Evolutionary conservation across 2,113 vertebrate species (phyloP).

Genomic region (Plestiodon gilberti): DNA sequence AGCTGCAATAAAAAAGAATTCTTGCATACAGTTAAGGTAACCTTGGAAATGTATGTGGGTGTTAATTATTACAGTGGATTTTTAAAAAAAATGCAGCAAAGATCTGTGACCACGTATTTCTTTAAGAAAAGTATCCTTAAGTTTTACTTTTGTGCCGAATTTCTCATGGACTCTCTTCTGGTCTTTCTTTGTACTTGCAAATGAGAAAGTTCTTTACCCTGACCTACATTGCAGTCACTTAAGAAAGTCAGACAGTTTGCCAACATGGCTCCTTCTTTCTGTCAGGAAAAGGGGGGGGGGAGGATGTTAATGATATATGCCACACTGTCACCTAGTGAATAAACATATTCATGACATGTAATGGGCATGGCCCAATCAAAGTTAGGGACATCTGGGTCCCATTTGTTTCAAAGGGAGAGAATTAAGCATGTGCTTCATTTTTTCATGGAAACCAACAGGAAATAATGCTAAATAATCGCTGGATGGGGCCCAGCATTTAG

Average conservation of each 20-base stretch:
- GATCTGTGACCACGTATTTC: slow-evolving; percentile 9
- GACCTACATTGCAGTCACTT: slow-evolving; percentile 33
- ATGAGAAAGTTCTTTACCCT: slow-evolving; percentile 47
- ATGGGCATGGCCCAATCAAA: neutral
- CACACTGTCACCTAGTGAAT: slow-evolving; percentile 65
- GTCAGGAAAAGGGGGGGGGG: neutral
- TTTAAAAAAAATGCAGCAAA: slow-evolving; percentile 23
- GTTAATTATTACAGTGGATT: slow-evolving; percentile 44
- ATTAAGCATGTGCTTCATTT: neutral
- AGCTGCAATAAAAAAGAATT: neutral
- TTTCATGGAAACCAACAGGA: neutral
- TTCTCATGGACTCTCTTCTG: slow-evolving; percentile 37
- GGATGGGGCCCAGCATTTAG: neutral
- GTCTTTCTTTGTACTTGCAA: slow-evolving; percentile 40
- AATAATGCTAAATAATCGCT: neutral
- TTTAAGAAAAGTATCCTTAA: slow-evolving; percentile 46
- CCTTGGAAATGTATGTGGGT: slow-evolving; percentile 49
- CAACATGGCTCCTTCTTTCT: slow-evolving; percentile 42
- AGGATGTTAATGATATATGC: slow-evolving; percentile 28
- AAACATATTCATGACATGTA: slow-evolving; percentile 46
- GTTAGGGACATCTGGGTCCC: neutral
- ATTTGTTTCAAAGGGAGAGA: neutral
- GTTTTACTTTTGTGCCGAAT: slow-evolving; percentile 38
- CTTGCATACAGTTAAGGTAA: slow-evolving; percentile 38
- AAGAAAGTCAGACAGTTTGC: slow-evolving; percentile 38